Conservation (phyloP, 37 sponge, comb jelly and placozoan genomes). For the Geodia barretti region DNA sequence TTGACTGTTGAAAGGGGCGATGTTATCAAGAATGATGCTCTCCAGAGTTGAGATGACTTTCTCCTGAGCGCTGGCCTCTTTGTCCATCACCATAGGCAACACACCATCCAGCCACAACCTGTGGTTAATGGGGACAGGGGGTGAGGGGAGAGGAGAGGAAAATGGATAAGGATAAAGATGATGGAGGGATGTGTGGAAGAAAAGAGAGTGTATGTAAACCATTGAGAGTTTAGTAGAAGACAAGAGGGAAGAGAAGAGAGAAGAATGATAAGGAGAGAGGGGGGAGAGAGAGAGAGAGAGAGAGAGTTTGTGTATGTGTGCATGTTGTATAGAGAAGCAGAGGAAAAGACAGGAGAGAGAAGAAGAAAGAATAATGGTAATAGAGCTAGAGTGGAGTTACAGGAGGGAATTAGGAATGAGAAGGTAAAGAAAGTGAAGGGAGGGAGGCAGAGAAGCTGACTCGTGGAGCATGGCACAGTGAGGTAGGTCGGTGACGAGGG, state of each 20-base stretch:
- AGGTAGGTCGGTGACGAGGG: constrained; percentile 18
- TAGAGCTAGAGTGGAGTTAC: too few species aligned
- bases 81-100: constrained; percentile 83
- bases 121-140: background rate
- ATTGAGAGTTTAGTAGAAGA: too few species aligned
- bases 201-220: too few species aligned
- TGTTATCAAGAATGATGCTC: constrained; percentile 61
- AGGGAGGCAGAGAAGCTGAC: background rate
- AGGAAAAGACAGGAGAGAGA: too few species aligned
- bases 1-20: constrained; percentile 20
- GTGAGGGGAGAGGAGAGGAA: background rate
- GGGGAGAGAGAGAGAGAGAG: background rate
- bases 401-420: constrained; percentile 49
- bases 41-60: constrained; percentile 60
- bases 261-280: background rate
- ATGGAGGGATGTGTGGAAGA: too few species aligned
- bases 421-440: background rate
- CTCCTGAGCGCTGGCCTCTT: constrained; percentile 79
- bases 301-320: too few species aligned
- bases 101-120: constrained; percentile 88
- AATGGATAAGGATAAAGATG: too few species aligned
- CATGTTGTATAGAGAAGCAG: too few species aligned
- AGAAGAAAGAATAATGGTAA: too few species aligned
- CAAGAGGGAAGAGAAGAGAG: background rate
- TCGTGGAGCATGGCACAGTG: constrained; percentile 36